phyloP scores from a whole-genome alignment of 2,113 vertebrate species.

The Gorsachius goisagi region DNA sequence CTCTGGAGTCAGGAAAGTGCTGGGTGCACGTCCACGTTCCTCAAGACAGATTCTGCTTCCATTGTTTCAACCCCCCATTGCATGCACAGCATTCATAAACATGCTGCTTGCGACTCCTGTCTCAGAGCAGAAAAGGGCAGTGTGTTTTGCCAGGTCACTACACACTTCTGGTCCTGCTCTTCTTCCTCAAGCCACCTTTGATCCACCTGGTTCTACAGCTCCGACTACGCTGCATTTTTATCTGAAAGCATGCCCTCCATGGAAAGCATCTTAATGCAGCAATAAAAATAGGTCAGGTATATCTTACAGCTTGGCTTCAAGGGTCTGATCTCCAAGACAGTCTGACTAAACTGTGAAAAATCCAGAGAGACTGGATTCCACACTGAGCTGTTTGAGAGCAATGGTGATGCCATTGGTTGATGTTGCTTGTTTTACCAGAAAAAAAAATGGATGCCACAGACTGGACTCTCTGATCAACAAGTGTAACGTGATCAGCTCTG shows the following conservation, averaged over 20 bases:
- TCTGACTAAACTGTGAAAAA: background rate
- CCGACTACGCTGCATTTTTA: background rate
- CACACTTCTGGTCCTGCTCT: background rate
- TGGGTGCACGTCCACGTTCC: background rate
- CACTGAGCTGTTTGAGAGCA: background rate
- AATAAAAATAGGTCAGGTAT: slow-evolving; percentile 3
- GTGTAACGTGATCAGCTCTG: background rate
- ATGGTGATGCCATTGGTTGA: background rate
- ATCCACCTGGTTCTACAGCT: background rate
- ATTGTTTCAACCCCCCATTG: background rate
- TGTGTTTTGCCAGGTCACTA: background rate
- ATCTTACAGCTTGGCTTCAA: background rate
- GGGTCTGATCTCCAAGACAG: background rate
- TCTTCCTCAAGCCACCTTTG: background rate
- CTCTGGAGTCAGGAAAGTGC: background rate
- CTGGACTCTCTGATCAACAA: background rate
- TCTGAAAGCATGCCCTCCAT: background rate
- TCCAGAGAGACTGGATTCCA: background rate
- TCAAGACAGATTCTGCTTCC: background rate
- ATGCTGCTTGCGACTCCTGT: background rate
- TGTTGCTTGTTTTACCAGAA: background rate
- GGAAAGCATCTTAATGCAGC: background rate
- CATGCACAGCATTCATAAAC: background rate
- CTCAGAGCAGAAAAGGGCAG: background rate
- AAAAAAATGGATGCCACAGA: background rate